These are phyloP conservation scores for Oncorhynchus gorbuscha DNA, from an alignment of 2,113 vertebrate species.

Conservation along the genomic window DNA sequence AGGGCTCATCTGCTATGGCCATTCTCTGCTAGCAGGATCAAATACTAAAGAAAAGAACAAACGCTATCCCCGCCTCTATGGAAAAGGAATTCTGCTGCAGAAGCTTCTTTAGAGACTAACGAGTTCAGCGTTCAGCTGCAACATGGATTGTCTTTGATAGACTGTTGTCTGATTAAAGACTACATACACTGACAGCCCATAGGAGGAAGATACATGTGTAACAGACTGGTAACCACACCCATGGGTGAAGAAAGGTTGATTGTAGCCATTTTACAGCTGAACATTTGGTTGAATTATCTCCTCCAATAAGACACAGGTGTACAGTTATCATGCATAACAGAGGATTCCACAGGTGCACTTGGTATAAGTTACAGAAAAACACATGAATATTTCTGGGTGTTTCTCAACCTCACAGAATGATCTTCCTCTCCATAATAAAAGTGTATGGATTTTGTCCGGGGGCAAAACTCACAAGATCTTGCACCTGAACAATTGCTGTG, in stretches of 20 bases:
- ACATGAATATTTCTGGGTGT: conserved; percentile 51
- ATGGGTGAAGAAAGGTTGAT: neutral
- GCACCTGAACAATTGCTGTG: conserved; percentile 43
- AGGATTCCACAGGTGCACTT: conserved; percentile 46
- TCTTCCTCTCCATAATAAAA: conserved; percentile 40
- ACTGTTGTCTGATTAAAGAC: neutral
- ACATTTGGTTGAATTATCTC: conserved; percentile 26
- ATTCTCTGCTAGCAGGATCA: neutral
- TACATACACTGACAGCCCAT: neutral
- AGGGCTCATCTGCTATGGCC: neutral
- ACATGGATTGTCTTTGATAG: neutral
- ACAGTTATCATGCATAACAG: conserved; percentile 35
- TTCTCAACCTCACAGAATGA: conserved; percentile 48
- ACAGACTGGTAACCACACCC: conserved; percentile 27
- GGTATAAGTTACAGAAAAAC: conserved; percentile 63
- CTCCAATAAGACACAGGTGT: conserved; percentile 19
- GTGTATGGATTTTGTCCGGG: conserved; percentile 44
- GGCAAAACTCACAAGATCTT: conserved; percentile 53
- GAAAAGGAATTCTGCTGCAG: neutral
- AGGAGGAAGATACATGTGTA: neutral
- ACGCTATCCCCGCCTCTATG: neutral
- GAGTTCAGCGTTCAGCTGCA: neutral
- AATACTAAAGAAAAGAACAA: neutral
- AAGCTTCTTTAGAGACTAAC: neutral
- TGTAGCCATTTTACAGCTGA: conserved; percentile 29